Base-by-base conservation (phyloP, 1,140 invertebrate genomes). In the Patella vulgata region DNA sequence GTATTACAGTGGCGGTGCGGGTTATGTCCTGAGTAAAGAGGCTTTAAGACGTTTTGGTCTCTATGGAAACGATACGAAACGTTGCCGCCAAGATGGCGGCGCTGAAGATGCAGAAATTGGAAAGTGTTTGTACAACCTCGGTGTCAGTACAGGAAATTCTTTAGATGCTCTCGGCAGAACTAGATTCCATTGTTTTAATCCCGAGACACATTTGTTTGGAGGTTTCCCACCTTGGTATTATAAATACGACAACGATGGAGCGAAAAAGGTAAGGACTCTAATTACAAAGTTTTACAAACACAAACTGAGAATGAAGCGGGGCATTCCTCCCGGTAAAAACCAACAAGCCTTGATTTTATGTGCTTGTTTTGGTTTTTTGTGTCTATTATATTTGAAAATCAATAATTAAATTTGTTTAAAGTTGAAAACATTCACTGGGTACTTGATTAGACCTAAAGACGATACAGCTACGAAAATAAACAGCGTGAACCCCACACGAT, bases 91-190 rank as follows among this genome's bases (percentile, higher is more conserved):
- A 65, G 87, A 90, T 68, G 88, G 87, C 19, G 94, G 92, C 5
- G 89, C 92, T 0, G 96, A 98, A 80, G 96, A 98, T 81, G 94
- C 93, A 0, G 94, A 96, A 83, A 94, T 98, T 85, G 95, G 94
- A 71, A 93, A 92, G 78, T 98, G 96, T 80, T 81, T 98, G 70
- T 89, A 94, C 75, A 91, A 90, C 52, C 87, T 98, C 2, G 91
- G 92, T 0, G 96, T 98, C 0, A 87, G 88, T 54, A 93, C 94
- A 1, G 92, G 91, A 68, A 95, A 97, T 76, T 91, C 93, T 0
- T 71, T 94, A 11, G 96, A 98, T 85, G 85, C 87, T 0, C 83
- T 91, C 36, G 92, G 93, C 0, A 88, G 95, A 12, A 93, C 94
- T 2, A 87, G 96, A 39, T 98, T 98, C 84, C 94, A 98, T 81